Percentiles rank a stretch among this genome's conserved stretches.
Evolutionary conservation across 2,113 vertebrate species (phyloP).

Genomic region (Echinops telfairi): DNA sequence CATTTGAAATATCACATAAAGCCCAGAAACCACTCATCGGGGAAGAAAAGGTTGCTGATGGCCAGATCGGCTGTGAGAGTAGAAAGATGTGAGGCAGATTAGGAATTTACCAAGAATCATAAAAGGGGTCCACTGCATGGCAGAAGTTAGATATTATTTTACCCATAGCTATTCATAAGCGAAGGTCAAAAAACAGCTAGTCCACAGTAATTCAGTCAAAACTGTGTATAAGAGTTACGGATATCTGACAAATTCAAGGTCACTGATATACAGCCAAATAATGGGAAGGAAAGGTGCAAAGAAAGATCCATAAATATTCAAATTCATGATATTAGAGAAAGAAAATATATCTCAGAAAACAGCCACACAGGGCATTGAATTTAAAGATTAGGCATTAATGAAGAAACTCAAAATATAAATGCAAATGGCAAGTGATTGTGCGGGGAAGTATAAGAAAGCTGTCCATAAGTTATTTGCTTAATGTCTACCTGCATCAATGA

Average conservation of each 20-base stretch:
- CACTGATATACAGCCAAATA: slow-evolving; percentile 47
- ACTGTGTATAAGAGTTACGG: background rate
- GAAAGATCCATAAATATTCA: slow-evolving; percentile 68
- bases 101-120: background rate
- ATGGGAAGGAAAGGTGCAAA: slow-evolving; percentile 17
- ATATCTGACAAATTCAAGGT: slow-evolving; percentile 57
- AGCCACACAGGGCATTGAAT: slow-evolving; percentile 49
- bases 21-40: slow-evolving; percentile 36
- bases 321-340: slow-evolving; percentile 45
- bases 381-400: slow-evolving; percentile 58
- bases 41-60: slow-evolving; percentile 35
- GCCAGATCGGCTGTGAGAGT: background rate
- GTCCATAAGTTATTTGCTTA: background rate
- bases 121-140: background rate
- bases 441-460: slow-evolving; percentile 20
- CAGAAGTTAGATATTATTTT: background rate
- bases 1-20: slow-evolving; percentile 61
- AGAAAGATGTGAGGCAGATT: background rate
- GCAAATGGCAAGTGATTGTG: slow-evolving; percentile 14
- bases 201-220: background rate
- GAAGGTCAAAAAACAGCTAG: background rate
- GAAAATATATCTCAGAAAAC: slow-evolving; percentile 67
- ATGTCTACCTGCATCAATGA: background rate
- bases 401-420: slow-evolving; percentile 62
- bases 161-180: background rate